Base-by-base conservation (phyloP, 2,888 invertebrate genomes). In the Eupelmus urozonus region DNA sequence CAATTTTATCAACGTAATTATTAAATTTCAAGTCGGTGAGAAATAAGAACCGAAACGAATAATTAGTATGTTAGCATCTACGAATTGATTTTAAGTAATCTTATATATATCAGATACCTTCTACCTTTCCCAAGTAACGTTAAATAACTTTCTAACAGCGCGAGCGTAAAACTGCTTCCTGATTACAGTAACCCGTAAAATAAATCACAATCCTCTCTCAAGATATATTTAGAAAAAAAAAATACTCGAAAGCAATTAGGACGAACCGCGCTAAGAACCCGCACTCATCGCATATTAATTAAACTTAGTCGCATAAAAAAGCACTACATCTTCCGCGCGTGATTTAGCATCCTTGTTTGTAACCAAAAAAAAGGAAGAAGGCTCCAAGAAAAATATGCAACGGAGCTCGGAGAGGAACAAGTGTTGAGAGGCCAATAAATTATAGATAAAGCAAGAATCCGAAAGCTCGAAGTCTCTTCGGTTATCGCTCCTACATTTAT, bases 391-490 rank as follows among this genome's bases (percentile, higher is more conserved):
- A 5, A 5, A 57, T 4, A 60, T n/a, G n/a, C 20, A 23, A 34
- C 62, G 40, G 9, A 18, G 23, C 40, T 3, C 25, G 4, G 4
- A 34, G 34, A 23, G 25, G 29, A 62, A 62, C 42, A 62, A 63
- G 49, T 49, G 65, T 20, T 5, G 49, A 49, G 18, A 49, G 45
- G 18, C 49, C 49, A 27, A 49, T 65, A 49, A 65, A 49, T 65
- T 49, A 18, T 2, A 49, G 49, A 65, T 65, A 65, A 49, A 20
- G 25, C 11, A n/a, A 20, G 27, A 65, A 27, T 65, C 65, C 18
- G 9, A 34, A 34, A 34, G 34, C 34, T 9, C 3, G 9, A 34
- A 34, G 34, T 34, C 34, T 34, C 34, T 34, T 34, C 3, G 34
- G 5, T 9, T 34, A 34, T 34, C 34, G 34, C 9, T 34, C 9